Evolutionary conservation across 2,888 invertebrate genomes (phyloP).

Genomic region (Patella caerulea): DNA sequence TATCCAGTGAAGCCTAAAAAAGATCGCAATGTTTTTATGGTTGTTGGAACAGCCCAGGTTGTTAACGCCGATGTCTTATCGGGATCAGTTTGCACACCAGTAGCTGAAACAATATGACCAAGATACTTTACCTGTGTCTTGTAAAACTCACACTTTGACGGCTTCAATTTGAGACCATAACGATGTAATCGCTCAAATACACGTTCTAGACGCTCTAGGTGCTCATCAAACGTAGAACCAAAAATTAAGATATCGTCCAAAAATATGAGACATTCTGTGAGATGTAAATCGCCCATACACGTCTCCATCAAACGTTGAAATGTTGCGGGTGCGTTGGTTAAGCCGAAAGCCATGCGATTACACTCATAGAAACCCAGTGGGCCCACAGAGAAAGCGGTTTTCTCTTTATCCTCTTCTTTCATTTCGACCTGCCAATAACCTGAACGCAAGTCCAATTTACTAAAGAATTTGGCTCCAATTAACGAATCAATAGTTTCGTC

Average conservation of each 20-base stretch:
- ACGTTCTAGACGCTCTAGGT: constrained; percentile 15
- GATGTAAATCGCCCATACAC: constrained; percentile 28
- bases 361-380: constrained; percentile 35
- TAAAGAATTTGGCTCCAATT: too few relatives aligned
- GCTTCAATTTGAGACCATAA: constrained; percentile 29
- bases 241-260: constrained; percentile 43
- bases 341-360: constrained; percentile 35
- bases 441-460: too few relatives aligned
- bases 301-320: constrained; percentile 38
- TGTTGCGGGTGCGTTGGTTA: constrained; percentile 32
- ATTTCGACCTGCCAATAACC: too few relatives aligned
- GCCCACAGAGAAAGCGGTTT: too few relatives aligned
- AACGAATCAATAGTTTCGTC: too few relatives aligned
- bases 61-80: too few relatives aligned
- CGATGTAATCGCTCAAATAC: constrained; percentile 29
- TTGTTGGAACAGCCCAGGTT: constrained; percentile 21
- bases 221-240: constrained; percentile 27
- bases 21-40: constrained; percentile 12
- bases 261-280: constrained; percentile 35
- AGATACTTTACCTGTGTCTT: constrained; percentile 31
- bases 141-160: constrained; percentile 30
- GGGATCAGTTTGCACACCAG: too few relatives aligned
- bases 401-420: too few relatives aligned
- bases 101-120: constrained; percentile 33
- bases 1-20: constrained; percentile 12